Evolutionary conservation across 2,888 invertebrate genomes (phyloP).

Genomic region (Crossocerus cetratus): DNA sequence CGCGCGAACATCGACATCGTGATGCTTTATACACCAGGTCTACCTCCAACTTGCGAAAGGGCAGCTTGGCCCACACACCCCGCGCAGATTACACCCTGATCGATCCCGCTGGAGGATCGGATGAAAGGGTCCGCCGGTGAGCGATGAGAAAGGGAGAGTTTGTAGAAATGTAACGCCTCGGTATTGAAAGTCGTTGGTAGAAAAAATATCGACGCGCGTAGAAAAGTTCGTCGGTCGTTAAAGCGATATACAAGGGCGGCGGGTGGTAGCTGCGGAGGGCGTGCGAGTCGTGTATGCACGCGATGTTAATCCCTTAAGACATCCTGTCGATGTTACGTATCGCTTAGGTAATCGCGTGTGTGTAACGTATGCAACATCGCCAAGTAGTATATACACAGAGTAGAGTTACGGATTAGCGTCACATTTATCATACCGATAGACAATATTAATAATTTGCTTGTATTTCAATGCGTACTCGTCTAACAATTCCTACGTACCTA

Average conservation of each 20-base stretch:
- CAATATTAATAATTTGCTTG: conserved; percentile 51
- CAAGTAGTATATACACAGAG: conserved; percentile 57
- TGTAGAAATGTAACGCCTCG: conserved; percentile 18
- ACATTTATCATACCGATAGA: conserved; percentile 64
- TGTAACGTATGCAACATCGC: conserved; percentile 47
- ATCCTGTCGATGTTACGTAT: conserved; percentile 22
- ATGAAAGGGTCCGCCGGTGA: neutral
- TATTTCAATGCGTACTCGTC: conserved; percentile 51
- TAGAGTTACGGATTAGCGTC: conserved; percentile 58
- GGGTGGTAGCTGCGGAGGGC: neutral
- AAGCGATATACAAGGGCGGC: neutral
- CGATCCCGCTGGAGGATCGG: neutral
- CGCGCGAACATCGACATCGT: conserved; percentile 54
- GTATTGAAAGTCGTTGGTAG: conserved; percentile 39
- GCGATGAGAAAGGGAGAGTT: conserved; percentile 8
- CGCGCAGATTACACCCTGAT: neutral
- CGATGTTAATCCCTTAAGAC: conserved; percentile 5
- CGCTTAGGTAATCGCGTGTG: conserved; percentile 46
- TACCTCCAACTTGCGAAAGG: conserved; percentile 9
- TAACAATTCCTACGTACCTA: conserved; percentile 65
- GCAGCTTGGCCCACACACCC: no score
- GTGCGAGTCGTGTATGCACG: neutral
- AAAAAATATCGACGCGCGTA: conserved; percentile 40
- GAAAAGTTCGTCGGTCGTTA: conserved; percentile 26
- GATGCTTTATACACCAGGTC: conserved; percentile 44